Conservation (phyloP, 2,888 invertebrate genomes). For the Eristalis tenax region DNA sequence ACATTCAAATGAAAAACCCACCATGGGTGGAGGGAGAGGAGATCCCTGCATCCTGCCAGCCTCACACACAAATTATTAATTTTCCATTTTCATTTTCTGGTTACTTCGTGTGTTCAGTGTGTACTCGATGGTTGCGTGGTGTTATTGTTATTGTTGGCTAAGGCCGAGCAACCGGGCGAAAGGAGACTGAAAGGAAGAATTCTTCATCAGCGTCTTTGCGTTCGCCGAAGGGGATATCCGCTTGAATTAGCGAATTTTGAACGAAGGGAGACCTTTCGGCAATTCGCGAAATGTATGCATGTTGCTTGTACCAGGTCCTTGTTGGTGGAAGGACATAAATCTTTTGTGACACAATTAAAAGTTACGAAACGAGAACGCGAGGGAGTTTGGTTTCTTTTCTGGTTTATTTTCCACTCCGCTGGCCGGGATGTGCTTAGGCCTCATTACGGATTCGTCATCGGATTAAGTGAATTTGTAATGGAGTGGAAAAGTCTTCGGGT, state of each 20-base stretch:
- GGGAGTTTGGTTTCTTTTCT: neutral
- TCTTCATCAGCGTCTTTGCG: constrained; percentile 35
- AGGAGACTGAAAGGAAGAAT: constrained; percentile 10
- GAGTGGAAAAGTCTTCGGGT: neutral
- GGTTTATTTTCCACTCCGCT: constrained; percentile 1
- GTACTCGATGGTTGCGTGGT: constrained; percentile 27
- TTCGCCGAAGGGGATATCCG: constrained; percentile 59
- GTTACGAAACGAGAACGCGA: constrained; percentile 4
- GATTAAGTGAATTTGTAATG: constrained; percentile 34
- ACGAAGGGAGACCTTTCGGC: neutral
- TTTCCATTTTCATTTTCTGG: constrained; percentile 66
- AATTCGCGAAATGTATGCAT: constrained; percentile 31
- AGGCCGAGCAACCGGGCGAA: constrained; percentile 20
- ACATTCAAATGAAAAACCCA: constrained; percentile 59
- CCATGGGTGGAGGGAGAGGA: constrained; percentile 11
- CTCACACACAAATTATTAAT: constrained; percentile 71
- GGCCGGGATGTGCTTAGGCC: constrained; percentile 12
- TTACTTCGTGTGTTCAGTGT: constrained; percentile 26
- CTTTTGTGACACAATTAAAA: constrained; percentile 56
- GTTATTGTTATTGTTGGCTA: constrained; percentile 52
- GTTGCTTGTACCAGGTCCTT: constrained; percentile 13
- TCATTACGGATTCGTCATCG: constrained; percentile 20
- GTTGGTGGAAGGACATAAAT: constrained; percentile 55
- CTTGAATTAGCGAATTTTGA: constrained; percentile 53
- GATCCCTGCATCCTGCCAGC: constrained; percentile 58